A percentile compares a stretch with the other conserved stretches of the same genome.
These are phyloP conservation scores for Napeogenes inachia DNA, from an alignment of 2,888 invertebrate species.

Conservation along the genomic window DNA sequence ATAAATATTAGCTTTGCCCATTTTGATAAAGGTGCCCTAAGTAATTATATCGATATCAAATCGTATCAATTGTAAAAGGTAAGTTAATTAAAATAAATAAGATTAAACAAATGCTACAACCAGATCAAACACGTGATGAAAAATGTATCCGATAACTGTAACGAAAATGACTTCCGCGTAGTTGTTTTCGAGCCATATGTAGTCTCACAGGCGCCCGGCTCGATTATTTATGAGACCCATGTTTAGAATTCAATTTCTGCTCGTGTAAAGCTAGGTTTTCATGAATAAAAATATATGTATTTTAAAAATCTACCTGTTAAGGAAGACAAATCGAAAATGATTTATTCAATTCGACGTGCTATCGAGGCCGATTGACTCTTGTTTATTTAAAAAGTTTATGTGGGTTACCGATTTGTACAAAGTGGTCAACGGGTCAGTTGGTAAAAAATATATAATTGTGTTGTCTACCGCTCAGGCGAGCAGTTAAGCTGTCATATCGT, in stretches of 20 bases:
- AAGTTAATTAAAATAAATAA: no score
- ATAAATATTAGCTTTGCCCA: no score
- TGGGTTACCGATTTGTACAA: conserved; percentile 56
- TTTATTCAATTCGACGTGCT: conserved; percentile 60
- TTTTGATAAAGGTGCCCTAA: no score
- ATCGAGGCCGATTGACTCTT: conserved; percentile 58
- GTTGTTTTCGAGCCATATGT: conserved; percentile 40
- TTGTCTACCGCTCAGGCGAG: conserved; percentile 38
- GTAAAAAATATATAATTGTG: conserved; percentile 40
- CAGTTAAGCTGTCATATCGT: conserved; percentile 53
- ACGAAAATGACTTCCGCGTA: conserved; percentile 36
- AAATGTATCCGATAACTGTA: conserved; percentile 29
- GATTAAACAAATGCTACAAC: conserved; percentile 1
- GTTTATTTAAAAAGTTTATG: conserved; percentile 51
- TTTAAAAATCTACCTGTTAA: conserved; percentile 70
- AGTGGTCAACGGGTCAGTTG: conserved; percentile 45
- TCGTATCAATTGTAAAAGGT: no score
- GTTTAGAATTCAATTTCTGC: conserved; percentile 70
- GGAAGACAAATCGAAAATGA: conserved; percentile 64
- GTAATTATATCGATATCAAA: no score
- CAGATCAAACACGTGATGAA: conserved; percentile 23
- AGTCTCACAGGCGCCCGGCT: conserved; percentile 38
- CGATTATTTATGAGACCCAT: conserved; percentile 66
- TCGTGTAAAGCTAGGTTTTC: conserved; percentile 70
- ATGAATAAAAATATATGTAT: conserved; percentile 70